Percentiles rank a stretch among this genome's conserved stretches.
These are phyloP conservation scores for Hylaea fasciaria DNA, from an alignment of 2,888 invertebrate species.

Conservation along the genomic window DNA sequence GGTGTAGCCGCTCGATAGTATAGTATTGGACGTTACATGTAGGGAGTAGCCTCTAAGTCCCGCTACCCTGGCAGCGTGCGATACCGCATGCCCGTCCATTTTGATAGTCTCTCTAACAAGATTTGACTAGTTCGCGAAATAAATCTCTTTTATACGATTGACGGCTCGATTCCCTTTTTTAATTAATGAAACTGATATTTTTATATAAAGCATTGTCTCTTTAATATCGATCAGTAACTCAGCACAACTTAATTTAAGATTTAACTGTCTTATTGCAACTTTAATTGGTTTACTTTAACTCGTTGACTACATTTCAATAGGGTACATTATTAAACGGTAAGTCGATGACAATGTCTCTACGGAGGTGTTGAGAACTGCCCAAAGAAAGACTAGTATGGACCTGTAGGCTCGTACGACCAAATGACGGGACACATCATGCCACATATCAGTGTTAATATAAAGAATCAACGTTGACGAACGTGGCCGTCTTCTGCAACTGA, in stretches of 20 bases:
- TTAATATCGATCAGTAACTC: constrained; percentile 20
- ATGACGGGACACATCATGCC: constrained; percentile 80
- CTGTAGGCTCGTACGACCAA: constrained; percentile 69
- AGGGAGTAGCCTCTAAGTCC: constrained; percentile 42
- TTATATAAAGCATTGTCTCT: constrained; percentile 34
- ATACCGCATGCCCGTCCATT: constrained; percentile 58
- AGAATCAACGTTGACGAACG: constrained; percentile 54
- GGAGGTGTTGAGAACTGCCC: constrained; percentile 50
- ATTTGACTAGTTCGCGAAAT: constrained; percentile 12
- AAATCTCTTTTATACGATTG: constrained; percentile 12
- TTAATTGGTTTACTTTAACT: constrained; percentile 38
- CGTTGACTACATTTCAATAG: constrained; percentile 13
- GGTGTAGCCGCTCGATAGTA: constrained; percentile 38
- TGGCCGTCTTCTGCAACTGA: constrained; percentile 56
- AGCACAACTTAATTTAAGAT: constrained; percentile 37
- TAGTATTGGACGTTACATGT: constrained; percentile 39
- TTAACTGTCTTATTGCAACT: constrained; percentile 38
- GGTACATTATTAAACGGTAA: constrained; percentile 24
- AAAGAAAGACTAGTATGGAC: constrained; percentile 52
- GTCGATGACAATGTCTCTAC: constrained; percentile 41
- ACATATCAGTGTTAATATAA: constrained; percentile 78
- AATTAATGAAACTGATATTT: constrained; percentile 29
- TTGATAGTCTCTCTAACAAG: constrained; percentile 47
- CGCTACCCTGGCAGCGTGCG: constrained; percentile 48
- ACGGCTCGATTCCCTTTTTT: background rate